phyloP scores from a whole-genome alignment of 2,797 vertebrate genomes.

The Phataginus tetradactyla region DNA sequence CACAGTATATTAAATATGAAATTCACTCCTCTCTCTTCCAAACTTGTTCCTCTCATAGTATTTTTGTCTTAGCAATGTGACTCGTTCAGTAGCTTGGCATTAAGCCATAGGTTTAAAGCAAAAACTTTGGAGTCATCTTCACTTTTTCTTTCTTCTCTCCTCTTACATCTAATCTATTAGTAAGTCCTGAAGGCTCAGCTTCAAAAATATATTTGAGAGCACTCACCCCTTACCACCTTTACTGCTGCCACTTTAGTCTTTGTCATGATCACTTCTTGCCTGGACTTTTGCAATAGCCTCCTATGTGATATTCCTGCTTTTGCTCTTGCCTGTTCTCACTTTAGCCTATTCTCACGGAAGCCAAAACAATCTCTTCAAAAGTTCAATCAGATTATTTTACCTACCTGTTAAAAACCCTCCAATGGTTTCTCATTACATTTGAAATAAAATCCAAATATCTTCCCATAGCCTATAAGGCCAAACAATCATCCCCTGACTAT shows the following conservation, averaged over 20 bases:
- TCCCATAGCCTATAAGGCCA: background rate
- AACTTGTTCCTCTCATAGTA: background rate
- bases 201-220: background rate
- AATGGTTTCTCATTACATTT: background rate
- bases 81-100: background rate
- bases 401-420: background rate
- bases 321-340: background rate
- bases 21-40: background rate
- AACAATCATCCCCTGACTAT: background rate
- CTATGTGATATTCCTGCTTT: background rate
- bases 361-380: background rate
- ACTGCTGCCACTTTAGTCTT: background rate
- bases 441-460: constrained; percentile 12
- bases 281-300: background rate
- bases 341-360: background rate
- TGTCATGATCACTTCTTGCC: background rate
- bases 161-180: background rate
- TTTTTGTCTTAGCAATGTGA: background rate
- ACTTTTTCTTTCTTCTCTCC: background rate
- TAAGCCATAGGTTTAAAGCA: background rate
- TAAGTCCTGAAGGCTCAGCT: background rate
- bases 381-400: background rate
- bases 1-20: background rate
- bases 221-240: background rate
- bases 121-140: background rate